Evolutionary conservation across 2,888 invertebrate genomes (phyloP).

Genomic region (Athrips mouffetella): DNA sequence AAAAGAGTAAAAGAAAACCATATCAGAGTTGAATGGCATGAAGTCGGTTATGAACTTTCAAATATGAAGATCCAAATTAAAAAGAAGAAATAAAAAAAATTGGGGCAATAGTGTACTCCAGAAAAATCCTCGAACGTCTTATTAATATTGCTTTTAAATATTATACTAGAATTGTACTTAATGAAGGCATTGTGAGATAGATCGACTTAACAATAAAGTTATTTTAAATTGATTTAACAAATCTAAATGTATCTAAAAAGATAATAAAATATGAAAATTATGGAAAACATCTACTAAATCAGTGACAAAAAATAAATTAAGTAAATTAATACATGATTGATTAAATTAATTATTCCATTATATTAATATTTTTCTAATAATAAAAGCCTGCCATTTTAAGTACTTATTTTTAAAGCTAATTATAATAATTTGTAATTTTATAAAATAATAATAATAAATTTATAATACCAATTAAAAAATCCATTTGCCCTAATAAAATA

Average conservation of each 20-base stretch:
- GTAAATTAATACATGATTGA: slow-evolving; percentile 3
- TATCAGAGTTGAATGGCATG: no score
- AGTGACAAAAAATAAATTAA: no score
- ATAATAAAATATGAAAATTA: no score
- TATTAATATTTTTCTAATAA: neutral
- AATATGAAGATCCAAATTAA: no score
- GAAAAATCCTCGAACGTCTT: no score
- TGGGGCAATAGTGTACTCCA: no score
- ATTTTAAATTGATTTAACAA: neutral
- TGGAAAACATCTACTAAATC: no score
- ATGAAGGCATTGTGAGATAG: slow-evolving; percentile 34
- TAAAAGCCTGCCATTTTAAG: slow-evolving; percentile 6
- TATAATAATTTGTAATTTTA: neutral
- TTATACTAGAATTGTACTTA: slow-evolving; percentile 47
- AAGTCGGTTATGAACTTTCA: no score
- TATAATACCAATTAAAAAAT: neutral
- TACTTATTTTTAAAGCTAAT: neutral
- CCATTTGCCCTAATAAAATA: neutral
- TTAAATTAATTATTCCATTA: neutral
- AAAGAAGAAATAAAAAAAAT: no score
- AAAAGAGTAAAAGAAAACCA: no score
- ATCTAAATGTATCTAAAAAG: no score
- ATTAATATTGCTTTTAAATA: slow-evolving; percentile 32
- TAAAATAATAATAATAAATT: neutral
- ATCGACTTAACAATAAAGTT: neutral